Evolutionary conservation across 2,113 vertebrate species (phyloP), one percentile per base, ranked within the genome.

Genomic region (Manacus vitellinus): DNA sequence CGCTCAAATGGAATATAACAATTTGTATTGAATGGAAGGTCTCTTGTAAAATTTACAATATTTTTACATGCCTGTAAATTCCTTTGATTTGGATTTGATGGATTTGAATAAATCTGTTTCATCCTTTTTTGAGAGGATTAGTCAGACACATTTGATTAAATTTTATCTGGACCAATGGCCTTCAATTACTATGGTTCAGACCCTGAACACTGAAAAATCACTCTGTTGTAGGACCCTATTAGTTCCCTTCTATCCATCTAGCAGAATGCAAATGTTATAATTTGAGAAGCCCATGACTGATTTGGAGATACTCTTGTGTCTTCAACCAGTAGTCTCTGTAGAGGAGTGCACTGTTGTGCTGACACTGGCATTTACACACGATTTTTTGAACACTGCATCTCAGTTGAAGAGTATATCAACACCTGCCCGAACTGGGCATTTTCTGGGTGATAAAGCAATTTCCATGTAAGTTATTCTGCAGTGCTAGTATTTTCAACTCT

Each of bases 71-170:
- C 13, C 46, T 70, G 12, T 76, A 63, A 78, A 87, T 84, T 74
- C 61, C 47, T 71, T 91, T 75, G 39, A 33, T 91, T 80, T 91
- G 63, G 6, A 70, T 86, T 80, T 80, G 80, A 83, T 77, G 33
- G 46, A 77, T 94, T 78, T 94, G 73, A 78, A 78, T 44, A 70
- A 94, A 72, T 28, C 58, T 79, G 44, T 78, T 89, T 85, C 35
- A 56, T 79, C 14, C 24, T 63, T 75, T 94, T 77, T 55, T 52
- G 90, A 83, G 41, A 93, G 30, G 51, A 82, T 68, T 76, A 76
- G 28, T 59, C 28, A 73, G 55, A 67, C 63, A 77, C n/a, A 44
- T 94, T 92, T 86, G 91, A 88, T 94, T 94, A 44, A 11, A 63
- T 84, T 86, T 92, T 27, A 75, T 91, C 51, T 59, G 30, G 24